Conservation (phyloP, 1,140 invertebrate genomes). For the Atopsyche davidsoni region DNA sequence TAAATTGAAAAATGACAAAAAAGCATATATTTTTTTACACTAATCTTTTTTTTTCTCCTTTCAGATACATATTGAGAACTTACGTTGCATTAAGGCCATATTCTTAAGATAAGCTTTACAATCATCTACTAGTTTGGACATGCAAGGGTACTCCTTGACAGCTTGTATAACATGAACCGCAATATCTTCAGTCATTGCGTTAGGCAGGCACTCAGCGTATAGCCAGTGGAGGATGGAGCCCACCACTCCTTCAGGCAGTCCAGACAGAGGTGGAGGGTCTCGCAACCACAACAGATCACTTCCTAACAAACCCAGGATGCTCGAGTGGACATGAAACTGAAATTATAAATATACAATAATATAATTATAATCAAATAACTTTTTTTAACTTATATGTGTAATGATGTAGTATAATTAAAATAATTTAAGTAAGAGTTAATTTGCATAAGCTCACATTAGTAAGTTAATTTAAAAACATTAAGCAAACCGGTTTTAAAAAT, state of each 20-base stretch:
- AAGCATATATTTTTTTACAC: too few relatives aligned
- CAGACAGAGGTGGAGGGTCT: constrained; percentile 42
- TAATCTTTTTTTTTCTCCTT: too few relatives aligned
- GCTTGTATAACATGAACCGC: constrained; percentile 47
- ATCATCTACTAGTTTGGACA: constrained; percentile 47
- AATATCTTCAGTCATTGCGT: constrained; percentile 46
- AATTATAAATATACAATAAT: constrained; percentile 15
- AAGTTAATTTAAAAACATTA: neutral
- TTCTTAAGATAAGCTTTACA: constrained; percentile 55
- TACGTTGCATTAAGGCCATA: constrained; percentile 54
- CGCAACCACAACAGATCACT: constrained; percentile 47
- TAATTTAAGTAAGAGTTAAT: neutral
- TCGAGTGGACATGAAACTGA: constrained; percentile 55
- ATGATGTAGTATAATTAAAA: neutral
- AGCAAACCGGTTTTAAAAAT: neutral
- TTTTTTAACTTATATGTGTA: neutral
- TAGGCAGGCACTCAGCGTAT: constrained; percentile 56
- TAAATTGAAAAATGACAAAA: too few relatives aligned
- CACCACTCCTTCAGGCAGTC: constrained; percentile 51
- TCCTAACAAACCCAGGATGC: constrained; percentile 48
- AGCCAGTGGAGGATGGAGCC: constrained; percentile 52
- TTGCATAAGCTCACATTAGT: neutral
- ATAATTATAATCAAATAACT: neutral
- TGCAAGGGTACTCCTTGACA: constrained; percentile 40
- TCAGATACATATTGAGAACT: constrained; percentile 27